A percentile compares a stretch with the other conserved stretches of the same genome.
Conservation (phyloP, 2,113 vertebrate genomes). For the Phrynosoma blainvillii region DNA sequence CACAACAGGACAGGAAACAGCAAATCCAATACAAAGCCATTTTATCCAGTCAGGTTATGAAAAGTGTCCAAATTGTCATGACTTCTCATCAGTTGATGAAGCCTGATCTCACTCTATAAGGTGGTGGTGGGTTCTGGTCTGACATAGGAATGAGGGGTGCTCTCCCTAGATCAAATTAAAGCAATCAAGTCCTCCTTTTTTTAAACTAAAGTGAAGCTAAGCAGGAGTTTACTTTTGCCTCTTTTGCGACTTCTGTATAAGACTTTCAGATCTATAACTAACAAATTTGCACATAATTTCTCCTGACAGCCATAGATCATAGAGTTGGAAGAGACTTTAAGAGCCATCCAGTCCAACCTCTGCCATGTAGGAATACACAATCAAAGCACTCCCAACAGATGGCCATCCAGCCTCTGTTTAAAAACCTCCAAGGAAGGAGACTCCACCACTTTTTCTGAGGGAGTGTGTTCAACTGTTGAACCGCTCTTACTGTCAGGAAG, state of each 20-base stretch:
- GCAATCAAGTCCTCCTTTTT: neutral
- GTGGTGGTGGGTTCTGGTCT: neutral
- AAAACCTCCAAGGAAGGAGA: too few relatives aligned
- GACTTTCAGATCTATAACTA: neutral
- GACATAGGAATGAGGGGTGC: neutral
- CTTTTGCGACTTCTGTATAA: neutral
- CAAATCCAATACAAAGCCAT: slow-evolving; percentile 1
- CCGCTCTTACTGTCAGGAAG: too few relatives aligned
- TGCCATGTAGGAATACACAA: too few relatives aligned
- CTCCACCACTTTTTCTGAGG: too few relatives aligned
- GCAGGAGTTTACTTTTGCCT: too few relatives aligned
- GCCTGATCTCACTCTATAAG: neutral
- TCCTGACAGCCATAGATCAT: neutral
- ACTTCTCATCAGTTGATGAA: neutral
- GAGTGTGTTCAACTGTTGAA: too few relatives aligned
- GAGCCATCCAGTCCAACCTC: too few relatives aligned
- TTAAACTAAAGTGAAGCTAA: neutral
- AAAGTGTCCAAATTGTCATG: neutral
- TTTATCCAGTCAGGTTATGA: too few relatives aligned
- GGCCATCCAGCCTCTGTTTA: too few relatives aligned
- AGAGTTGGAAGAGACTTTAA: too few relatives aligned
- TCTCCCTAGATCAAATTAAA: neutral
- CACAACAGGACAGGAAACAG: slow-evolving; percentile 41
- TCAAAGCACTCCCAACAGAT: too few relatives aligned
- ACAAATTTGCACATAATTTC: neutral